phyloP scores from a whole-genome alignment of 2,797 vertebrate genomes.

The Fistularia commersonii region DNA sequence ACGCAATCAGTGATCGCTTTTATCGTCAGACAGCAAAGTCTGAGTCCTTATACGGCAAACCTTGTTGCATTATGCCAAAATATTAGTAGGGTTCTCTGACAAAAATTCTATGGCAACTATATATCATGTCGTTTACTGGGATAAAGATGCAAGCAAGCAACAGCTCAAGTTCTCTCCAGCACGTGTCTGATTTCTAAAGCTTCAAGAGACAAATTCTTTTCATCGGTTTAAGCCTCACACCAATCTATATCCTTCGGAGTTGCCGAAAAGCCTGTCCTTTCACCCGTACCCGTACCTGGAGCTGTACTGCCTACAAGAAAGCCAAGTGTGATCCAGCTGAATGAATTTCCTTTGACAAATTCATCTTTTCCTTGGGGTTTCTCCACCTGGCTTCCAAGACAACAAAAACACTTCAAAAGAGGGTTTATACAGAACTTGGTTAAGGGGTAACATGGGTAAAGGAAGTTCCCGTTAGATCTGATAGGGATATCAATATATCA shows the following conservation, averaged over 20 bases:
- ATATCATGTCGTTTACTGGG: constrained; percentile 1
- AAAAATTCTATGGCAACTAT: constrained; percentile 5
- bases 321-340: neutral
- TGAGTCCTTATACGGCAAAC: no score
- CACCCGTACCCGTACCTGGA: constrained; percentile 22
- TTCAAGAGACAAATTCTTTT: constrained; percentile 21
- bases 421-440: no score
- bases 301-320: constrained; percentile 11
- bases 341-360: neutral
- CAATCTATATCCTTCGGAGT: constrained; percentile 4
- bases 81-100: neutral
- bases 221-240: constrained; percentile 28
- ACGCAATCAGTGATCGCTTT: constrained; percentile 8
- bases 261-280: constrained; percentile 2
- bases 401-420: no score
- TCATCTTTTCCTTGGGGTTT: no score
- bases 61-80: no score
- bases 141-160: constrained; percentile 10
- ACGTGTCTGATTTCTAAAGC: constrained; percentile 9
- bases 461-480: no score
- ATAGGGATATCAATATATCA: no score
- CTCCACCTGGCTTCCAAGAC: no score
- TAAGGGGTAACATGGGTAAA: no score
- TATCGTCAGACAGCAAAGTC: constrained; percentile 4
- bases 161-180: constrained; percentile 16